These are phyloP conservation scores for Cordylochernes scorpioides DNA, from an alignment of 2,888 invertebrate genomes.

Conservation along the genomic window DNA sequence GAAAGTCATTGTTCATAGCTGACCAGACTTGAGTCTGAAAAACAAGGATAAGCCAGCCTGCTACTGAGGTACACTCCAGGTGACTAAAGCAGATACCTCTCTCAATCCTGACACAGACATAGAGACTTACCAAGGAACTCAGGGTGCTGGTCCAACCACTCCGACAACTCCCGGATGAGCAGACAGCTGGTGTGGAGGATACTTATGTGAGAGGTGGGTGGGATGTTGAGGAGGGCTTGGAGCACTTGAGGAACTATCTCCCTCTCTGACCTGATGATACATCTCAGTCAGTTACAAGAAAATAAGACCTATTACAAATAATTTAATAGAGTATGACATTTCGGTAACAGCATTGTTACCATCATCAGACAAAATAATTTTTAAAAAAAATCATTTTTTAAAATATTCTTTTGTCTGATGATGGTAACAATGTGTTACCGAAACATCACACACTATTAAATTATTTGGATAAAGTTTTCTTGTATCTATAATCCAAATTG, in stretches of 20 bases:
- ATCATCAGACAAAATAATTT: background rate
- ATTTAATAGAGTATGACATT: background rate
- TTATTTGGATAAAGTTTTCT: too few relatives aligned
- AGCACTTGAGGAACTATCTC: conserved; percentile 81
- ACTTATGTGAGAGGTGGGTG: conserved; percentile 50
- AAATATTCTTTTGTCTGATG: too few relatives aligned
- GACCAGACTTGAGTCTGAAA: too few relatives aligned
- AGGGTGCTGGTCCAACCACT: conserved; percentile 76
- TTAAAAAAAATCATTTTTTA: too few relatives aligned
- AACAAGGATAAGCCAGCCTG: too few relatives aligned
- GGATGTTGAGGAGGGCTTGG: conserved; percentile 59
- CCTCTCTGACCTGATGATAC: conserved; percentile 34
- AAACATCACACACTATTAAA: too few relatives aligned
- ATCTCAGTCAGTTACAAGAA: conserved; percentile 2
- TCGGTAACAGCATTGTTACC: background rate
- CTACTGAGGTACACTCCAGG: too few relatives aligned
- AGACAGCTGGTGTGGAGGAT: conserved; percentile 53
- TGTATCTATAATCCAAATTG: too few relatives aligned
- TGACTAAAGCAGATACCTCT: background rate
- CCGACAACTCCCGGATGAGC: conserved; percentile 54
- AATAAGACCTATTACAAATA: background rate
- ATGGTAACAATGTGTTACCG: too few relatives aligned
- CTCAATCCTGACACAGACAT: background rate
- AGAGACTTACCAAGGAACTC: conserved; percentile 29
- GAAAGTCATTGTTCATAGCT: too few relatives aligned